A percentile compares a stretch with the other conserved stretches of the same genome.
Conservation (phyloP, 2,888 invertebrate species). For the Eilema griseolum region DNA sequence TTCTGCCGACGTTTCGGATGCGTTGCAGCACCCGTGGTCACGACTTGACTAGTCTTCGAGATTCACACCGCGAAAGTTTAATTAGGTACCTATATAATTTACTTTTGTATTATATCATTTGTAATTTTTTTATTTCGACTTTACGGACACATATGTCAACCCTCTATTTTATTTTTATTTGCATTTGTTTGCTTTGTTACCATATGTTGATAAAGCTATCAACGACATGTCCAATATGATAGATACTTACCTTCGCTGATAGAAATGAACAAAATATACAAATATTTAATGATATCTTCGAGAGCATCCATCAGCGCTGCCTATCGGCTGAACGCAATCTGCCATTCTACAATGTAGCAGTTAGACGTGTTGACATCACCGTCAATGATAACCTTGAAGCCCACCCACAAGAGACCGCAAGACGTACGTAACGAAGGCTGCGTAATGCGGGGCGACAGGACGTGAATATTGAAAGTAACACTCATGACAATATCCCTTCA, state of each 20-base stretch:
- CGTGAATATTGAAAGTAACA: not conserved
- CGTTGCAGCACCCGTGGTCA: no score
- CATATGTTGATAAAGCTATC: no score
- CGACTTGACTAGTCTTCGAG: no score
- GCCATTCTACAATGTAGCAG: not conserved
- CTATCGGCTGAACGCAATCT: not conserved
- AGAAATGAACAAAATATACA: not conserved
- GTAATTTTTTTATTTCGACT: no score
- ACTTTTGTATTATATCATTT: no score
- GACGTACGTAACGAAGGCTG: not conserved
- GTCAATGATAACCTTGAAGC: not conserved
- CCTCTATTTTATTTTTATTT: no score
- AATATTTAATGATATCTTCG: not conserved
- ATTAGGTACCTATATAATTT: no score
- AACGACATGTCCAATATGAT: no score
- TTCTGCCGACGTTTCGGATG: no score
- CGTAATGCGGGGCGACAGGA: not conserved
- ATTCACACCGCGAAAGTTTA: no score
- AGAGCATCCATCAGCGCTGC: not conserved
- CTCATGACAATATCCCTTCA: not conserved
- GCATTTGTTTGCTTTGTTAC: no score
- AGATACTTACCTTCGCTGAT: not conserved
- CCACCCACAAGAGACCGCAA: not conserved
- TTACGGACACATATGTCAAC: no score
- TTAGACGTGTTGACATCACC: not conserved